Percentiles rank a stretch among this genome's conserved stretches.
Evolutionary conservation across 1,140 invertebrate genomes (phyloP).

Genomic region (Rhopalosiphum padi): DNA sequence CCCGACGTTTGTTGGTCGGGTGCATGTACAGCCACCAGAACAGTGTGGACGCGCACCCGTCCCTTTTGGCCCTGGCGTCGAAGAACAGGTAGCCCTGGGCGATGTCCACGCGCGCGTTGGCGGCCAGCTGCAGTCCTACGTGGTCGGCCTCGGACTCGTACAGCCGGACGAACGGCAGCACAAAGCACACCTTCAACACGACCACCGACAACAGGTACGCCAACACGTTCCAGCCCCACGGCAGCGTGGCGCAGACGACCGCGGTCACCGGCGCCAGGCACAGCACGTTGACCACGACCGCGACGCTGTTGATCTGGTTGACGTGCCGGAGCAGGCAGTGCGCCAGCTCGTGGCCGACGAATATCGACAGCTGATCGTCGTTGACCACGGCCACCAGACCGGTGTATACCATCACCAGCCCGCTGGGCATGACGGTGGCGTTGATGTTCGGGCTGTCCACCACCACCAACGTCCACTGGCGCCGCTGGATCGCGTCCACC

Average conservation of each 20-base stretch:
- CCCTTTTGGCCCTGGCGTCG: background rate
- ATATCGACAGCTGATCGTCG: background rate
- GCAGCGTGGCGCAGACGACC: background rate
- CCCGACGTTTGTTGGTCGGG: background rate
- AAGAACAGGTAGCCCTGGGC: background rate
- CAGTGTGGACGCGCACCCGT: fast-evolving
- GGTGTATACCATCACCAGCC: background rate
- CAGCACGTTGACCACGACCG: no score
- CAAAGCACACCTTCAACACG: fast-evolving
- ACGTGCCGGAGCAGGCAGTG: background rate
- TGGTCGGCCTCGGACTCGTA: background rate
- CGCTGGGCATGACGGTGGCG: background rate
- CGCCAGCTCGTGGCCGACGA: background rate
- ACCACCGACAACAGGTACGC: background rate
- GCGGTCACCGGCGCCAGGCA: no score
- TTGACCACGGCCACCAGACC: background rate
- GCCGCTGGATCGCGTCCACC: background rate
- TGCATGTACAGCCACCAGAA: background rate
- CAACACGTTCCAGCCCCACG: background rate
- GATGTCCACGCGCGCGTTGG: background rate
- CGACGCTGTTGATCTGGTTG: background rate
- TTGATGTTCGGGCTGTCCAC: background rate
- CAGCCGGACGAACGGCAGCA: background rate
- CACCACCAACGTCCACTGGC: background rate
- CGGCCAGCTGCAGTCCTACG: background rate